Conservation (phyloP, 2,113 vertebrate species). For the Australoheros scitulus region DNA sequence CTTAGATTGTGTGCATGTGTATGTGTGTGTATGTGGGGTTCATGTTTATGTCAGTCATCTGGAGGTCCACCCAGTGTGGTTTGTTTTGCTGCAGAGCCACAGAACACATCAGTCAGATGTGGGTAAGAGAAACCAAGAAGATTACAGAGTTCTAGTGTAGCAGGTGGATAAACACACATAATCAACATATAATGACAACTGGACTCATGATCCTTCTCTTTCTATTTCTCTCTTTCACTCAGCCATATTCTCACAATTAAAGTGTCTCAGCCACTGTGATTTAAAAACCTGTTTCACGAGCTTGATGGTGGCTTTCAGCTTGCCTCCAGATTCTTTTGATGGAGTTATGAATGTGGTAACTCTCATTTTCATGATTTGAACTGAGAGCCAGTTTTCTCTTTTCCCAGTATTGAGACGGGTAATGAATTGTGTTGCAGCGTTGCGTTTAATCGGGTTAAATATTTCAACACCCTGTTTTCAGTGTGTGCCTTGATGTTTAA, state of each 20-base stretch:
- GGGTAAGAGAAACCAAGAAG: slow-evolving; percentile 57
- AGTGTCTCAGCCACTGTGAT: slow-evolving; percentile 11
- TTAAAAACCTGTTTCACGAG: slow-evolving; percentile 11
- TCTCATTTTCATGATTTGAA: not conserved
- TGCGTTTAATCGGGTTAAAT: not conserved
- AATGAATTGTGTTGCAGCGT: not conserved
- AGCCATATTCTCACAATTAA: not conserved
- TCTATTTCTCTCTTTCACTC: not conserved
- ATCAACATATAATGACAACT: slow-evolving; percentile 51
- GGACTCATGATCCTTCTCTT: slow-evolving; percentile 4
- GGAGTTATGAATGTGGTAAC: not conserved
- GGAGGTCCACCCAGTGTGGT: slow-evolving; percentile 70
- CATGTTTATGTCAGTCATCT: slow-evolving; percentile 66
- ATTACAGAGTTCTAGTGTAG: slow-evolving; percentile 65
- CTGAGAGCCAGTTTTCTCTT: not conserved
- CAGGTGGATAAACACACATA: slow-evolving; percentile 77
- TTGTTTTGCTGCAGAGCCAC: slow-evolving; percentile 53
- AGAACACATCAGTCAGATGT: slow-evolving; percentile 68
- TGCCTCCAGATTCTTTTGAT: not conserved
- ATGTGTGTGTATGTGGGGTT: slow-evolving; percentile 21
- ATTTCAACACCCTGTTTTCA: not conserved
- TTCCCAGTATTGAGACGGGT: rapidly evolving
- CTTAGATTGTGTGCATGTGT: slow-evolving; percentile 40
- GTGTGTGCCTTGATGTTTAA: not conserved
- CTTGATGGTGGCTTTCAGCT: slow-evolving; percentile 3